Evolutionary conservation across 2,113 vertebrate genomes (phyloP), one percentile per base, ranked within the genome.

Genomic region (Acrocephalus arundinaceus): DNA sequence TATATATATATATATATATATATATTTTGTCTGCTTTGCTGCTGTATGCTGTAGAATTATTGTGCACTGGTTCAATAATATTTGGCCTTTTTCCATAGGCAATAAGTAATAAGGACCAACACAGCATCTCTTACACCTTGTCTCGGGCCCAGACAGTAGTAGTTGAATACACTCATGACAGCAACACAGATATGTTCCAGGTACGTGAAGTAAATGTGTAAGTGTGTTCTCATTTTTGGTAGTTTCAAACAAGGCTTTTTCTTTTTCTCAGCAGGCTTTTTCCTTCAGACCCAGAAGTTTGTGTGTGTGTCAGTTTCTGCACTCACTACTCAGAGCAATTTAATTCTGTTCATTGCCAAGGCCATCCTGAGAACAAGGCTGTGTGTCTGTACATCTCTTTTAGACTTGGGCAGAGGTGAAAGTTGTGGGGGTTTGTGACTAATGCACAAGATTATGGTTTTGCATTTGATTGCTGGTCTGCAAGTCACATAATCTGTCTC

Each of bases 81-180:
- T 25, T 55, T 84, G 75, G 39, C 31, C 7, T 91, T 95, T 90
- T 87, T 83, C 71, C 57, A 1, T 52, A 99, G 99, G 99, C 99
- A 98, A 99, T 99, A 98, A 99, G 99, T 97, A 99, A 99, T 98
- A 99, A 99, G 98, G 99, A 99, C 98, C 99, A 99, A 98, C 99
- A 99, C 97, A 99, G 99, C 97, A 99, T 99, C 98, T 99, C 99
- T 14, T 99, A 99, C 67, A 99, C 99, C 41, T 98, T 99, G 95
- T 99, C 99, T 93, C 98, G 99, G 94, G 99, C 97, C 61, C 99
- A 99, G 97, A 99, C 99, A 14, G 99, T 99, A 92, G 99, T 99
- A 97, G 99, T 99, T 96, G 99, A 99, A 98, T 99, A 99, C 96
- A 99, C 98, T 30, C 98, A 99, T 93, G 99, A 99, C 98, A 99